Evolutionary conservation across 2,888 invertebrate species (phyloP), one percentile per base, ranked within the genome.

Genomic region (Palloptera scutellata): DNA sequence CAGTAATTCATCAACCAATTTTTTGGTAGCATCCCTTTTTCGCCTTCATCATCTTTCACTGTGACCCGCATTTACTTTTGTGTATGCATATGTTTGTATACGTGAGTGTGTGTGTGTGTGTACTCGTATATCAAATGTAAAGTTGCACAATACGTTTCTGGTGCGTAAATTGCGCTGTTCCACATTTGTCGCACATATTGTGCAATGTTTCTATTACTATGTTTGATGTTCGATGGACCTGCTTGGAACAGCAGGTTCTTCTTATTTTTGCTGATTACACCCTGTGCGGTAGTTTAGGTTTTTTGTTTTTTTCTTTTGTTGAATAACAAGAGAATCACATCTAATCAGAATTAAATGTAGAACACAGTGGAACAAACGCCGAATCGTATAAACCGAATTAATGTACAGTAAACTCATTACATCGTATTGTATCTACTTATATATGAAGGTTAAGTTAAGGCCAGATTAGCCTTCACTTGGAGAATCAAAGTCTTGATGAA

Each of bases 101-200:
- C 9, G 12, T 45, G 9, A 45, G 13, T 48, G 30, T 30, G 30
- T 30, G 30, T 30, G 30, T 30, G 30, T 30, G 30, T 4, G 30
- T 30, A 30, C 30, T 30, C 30, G 30, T 30, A 30, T 30, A 30
- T 30, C 30, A 30, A 30, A 30, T 19, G 42, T 8, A 66, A 66
- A 66, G 54, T 66, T 61, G 61, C 30, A 78, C 83, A 83, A 83
- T 83, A 83, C 84, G 83, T 84, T 83, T 81, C 77, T 76, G 77
- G 77, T 78, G 78, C 79, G 78, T 79, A 83, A 78, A 82, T 82
- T 80, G 71, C 72, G 71, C 70, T 70, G 71, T 57, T 65, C 66
- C 67, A 65, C 72, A 74, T 76, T 78, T 76, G 75, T 68, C 72
- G 75, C 76, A 74, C 78, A 78, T 78, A 78, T 78, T 78, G 78